phyloP scores from a whole-genome alignment of 2,797 vertebrate species.

The Manis javanica region DNA sequence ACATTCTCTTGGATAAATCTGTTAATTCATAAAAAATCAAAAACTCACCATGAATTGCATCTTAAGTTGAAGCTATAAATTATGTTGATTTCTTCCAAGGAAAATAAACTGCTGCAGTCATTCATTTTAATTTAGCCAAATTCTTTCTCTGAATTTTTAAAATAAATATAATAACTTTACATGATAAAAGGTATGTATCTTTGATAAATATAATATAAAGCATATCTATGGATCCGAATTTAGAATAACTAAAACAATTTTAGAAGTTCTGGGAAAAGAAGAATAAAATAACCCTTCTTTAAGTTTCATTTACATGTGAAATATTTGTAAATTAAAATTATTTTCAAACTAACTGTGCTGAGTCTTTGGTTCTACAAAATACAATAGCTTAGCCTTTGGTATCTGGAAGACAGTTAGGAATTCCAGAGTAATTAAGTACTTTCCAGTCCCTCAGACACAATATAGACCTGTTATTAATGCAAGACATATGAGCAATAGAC shows the following conservation, averaged over 20 bases:
- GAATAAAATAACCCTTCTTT: not conserved
- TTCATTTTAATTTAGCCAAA: not conserved
- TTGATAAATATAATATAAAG: not conserved
- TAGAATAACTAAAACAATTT: constrained; percentile 8
- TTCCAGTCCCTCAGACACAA: not conserved
- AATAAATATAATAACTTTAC: not conserved
- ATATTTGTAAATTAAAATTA: not conserved
- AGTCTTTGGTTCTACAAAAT: not conserved
- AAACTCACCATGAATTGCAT: not conserved
- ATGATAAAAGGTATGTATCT: not conserved
- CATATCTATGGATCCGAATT: not conserved
- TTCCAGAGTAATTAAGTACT: not conserved
- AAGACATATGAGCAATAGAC: not conserved
- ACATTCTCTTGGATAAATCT: not conserved
- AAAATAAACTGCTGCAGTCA: not conserved
- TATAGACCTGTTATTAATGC: not conserved
- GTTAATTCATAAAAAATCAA: not conserved
- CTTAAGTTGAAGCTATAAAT: not conserved
- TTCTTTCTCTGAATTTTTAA: not conserved
- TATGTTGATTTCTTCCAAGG: not conserved
- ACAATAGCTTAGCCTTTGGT: not conserved
- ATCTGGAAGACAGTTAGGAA: not conserved
- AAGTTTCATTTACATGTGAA: constrained; percentile 16
- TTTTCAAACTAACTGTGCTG: not conserved
- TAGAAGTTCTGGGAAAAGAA: not conserved